Conservation (phyloP, 2,797 vertebrate genomes). For the Gila robusta region DNA sequence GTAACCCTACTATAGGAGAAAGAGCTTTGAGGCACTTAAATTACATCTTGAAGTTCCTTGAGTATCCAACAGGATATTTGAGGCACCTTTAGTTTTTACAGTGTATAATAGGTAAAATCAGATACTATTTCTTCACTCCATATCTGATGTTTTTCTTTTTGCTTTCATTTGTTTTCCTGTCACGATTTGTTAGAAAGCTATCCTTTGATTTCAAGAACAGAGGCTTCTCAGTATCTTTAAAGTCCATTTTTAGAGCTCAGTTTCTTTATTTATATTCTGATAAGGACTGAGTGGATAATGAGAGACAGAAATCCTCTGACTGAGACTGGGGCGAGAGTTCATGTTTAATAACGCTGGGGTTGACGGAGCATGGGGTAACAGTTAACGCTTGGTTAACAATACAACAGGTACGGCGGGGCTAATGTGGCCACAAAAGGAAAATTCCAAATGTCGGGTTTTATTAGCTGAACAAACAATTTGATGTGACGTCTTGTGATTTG, state of each 20-base stretch:
- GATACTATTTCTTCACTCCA: neutral
- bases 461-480: conserved; percentile 11
- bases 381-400: conserved; percentile 9
- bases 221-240: conserved; percentile 18
- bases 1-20: no score
- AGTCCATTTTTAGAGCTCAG: neutral
- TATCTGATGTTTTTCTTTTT: conserved; percentile 20
- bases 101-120: neutral
- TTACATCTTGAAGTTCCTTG: no score
- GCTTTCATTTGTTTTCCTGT: conserved; percentile 24
- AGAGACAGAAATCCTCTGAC: neutral
- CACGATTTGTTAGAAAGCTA: conserved; percentile 29
- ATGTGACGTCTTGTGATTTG: conserved; percentile 8
- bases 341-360: conserved; percentile 22
- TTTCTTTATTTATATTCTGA: conserved; percentile 28
- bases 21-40: no score
- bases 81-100: no score
- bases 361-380: neutral
- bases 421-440: neutral
- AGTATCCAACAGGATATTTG: no score
- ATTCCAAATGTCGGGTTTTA: conserved; percentile 18
- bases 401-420: conserved; percentile 11
- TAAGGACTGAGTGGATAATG: conserved; percentile 26
- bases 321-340: conserved; percentile 11
- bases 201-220: conserved; percentile 36